These are phyloP conservation scores for Nymphalis urticae DNA, from an alignment of 2,888 invertebrate genomes.

Conservation along the genomic window DNA sequence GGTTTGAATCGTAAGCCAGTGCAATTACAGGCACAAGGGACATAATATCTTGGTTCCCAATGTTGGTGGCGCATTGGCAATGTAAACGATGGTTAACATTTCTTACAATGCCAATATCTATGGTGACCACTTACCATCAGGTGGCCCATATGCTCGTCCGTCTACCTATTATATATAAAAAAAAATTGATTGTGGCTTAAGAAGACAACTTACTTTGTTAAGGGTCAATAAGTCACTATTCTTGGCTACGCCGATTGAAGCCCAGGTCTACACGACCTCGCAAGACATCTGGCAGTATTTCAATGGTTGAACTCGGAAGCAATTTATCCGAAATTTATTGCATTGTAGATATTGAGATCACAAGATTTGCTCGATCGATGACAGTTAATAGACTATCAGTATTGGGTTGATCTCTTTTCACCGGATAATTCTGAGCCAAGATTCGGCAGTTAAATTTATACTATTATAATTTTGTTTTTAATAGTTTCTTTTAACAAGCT, in stretches of 20 bases:
- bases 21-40: too few species aligned
- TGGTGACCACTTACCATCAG: too few species aligned
- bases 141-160: too few species aligned
- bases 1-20: too few species aligned
- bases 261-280: conserved; percentile 30
- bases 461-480: too few species aligned
- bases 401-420: conserved; percentile 8
- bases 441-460: neutral
- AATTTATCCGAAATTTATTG: conserved; percentile 67
- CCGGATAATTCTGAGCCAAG: conserved; percentile 9
- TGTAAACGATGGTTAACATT: too few species aligned
- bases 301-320: conserved; percentile 65
- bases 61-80: too few species aligned
- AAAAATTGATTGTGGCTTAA: too few species aligned
- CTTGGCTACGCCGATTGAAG: conserved; percentile 19
- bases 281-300: conserved; percentile 61
- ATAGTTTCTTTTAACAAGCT: too few species aligned
- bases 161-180: too few species aligned
- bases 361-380: conserved; percentile 37
- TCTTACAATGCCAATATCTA: too few species aligned
- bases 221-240: neutral
- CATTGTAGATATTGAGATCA: conserved; percentile 41
- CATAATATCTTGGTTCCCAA: too few species aligned
- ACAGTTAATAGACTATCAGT: conserved; percentile 32
- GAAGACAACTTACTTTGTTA: neutral